Conservation (phyloP, 2,888 invertebrate species). For the Pomacea canaliculata region DNA sequence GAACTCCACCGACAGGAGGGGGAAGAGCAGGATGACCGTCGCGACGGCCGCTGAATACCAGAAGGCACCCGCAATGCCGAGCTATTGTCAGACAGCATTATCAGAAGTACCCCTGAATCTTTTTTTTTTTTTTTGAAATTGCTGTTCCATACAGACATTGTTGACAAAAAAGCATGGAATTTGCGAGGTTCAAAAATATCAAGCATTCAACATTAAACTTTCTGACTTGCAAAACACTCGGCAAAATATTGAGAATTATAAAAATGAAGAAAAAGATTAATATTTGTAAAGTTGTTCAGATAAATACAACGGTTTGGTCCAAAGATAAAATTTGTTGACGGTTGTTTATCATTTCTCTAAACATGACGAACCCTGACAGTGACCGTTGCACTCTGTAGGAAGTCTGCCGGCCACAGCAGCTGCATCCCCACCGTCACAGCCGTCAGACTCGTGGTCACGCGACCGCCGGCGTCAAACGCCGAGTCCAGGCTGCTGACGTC, state of each 20-base stretch:
- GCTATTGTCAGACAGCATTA: slow-evolving; percentile 37
- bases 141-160: no score
- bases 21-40: slow-evolving; percentile 61
- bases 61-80: slow-evolving; percentile 54
- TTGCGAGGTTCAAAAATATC: no score
- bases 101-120: neutral
- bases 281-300: no score
- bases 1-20: slow-evolving; percentile 59
- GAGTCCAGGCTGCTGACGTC: slow-evolving; percentile 54
- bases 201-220: no score
- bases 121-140: no score
- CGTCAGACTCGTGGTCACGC: slow-evolving; percentile 50
- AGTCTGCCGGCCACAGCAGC: slow-evolving; percentile 54
- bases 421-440: slow-evolving; percentile 56
- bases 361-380: slow-evolving; percentile 45
- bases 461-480: slow-evolving; percentile 56
- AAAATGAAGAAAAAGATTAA: no score
- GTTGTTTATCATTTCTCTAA: neutral
- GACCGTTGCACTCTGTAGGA: slow-evolving; percentile 51
- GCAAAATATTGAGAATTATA: no score
- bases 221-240: no score
- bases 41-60: slow-evolving; percentile 63
- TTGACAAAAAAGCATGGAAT: no score
- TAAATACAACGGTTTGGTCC: no score
- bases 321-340: no score